Conservation (phyloP, 2,113 vertebrate species). For the Hyaena hyaena region DNA sequence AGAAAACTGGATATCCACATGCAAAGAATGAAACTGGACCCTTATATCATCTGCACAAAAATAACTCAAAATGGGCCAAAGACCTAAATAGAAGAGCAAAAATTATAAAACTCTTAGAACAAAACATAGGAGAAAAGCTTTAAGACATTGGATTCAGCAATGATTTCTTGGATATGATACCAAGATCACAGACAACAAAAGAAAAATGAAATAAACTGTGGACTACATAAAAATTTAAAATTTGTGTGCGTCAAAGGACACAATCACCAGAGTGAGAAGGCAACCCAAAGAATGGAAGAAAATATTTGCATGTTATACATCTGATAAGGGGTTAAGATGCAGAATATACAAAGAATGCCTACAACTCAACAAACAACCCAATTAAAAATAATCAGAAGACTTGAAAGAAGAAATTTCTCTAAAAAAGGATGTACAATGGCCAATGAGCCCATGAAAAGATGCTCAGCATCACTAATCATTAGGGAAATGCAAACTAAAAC, state of each 20-base stretch:
- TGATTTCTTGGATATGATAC: neutral
- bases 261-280: neutral
- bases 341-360: neutral
- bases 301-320: neutral
- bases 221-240: neutral
- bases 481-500: neutral
- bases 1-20: neutral
- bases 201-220: neutral
- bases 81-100: neutral
- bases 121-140: neutral
- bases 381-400: neutral
- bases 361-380: neutral
- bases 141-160: neutral
- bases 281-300: neutral
- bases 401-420: neutral
- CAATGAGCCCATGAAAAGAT: neutral
- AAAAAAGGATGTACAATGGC: neutral
- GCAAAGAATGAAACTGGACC: neutral
- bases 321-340: neutral
- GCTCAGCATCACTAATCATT: neutral
- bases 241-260: neutral
- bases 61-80: neutral
- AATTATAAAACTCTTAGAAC: neutral
- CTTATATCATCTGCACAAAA: neutral
- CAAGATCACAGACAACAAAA: neutral